Conservation (phyloP, 2,888 invertebrate genomes). For the Mantis religiosa region DNA sequence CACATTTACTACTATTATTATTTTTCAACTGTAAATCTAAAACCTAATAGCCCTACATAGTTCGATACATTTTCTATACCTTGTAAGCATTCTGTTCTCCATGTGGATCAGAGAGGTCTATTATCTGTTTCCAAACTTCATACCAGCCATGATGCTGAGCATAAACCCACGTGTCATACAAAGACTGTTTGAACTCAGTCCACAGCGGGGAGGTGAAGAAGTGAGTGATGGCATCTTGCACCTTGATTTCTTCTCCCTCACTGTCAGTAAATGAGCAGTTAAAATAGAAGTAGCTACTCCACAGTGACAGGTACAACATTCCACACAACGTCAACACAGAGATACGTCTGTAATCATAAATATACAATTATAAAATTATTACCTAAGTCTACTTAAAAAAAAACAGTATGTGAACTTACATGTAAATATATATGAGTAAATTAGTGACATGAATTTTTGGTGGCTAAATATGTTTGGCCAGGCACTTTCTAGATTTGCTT, state of each 20-base stretch:
- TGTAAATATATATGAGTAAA: no score
- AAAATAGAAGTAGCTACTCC: conserved; percentile 79
- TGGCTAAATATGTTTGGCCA: no score
- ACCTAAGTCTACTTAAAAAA: neutral
- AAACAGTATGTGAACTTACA: no score
- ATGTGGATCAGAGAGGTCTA: conserved; percentile 81
- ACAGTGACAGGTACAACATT: conserved; percentile 65
- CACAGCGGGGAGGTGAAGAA: conserved; percentile 86
- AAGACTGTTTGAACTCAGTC: conserved; percentile 71
- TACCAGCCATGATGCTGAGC: conserved; percentile 83
- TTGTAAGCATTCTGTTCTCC: conserved; percentile 87
- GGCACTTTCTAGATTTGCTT: no score
- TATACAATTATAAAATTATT: neutral
- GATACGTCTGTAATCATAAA: conserved; percentile 51
- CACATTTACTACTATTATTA: no score
- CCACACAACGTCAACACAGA: conserved; percentile 57
- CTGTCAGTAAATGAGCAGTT: conserved; percentile 81
- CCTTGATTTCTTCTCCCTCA: conserved; percentile 80
- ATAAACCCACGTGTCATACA: conserved; percentile 71
- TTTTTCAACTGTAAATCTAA: no score
- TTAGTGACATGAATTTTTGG: no score
- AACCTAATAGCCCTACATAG: no score
- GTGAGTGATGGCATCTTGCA: conserved; percentile 83
- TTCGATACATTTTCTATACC: conserved; percentile 44
- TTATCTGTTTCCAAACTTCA: conserved; percentile 81